Base-by-base conservation (phyloP, 2,888 invertebrate species). In the Aphidius colemani region DNA sequence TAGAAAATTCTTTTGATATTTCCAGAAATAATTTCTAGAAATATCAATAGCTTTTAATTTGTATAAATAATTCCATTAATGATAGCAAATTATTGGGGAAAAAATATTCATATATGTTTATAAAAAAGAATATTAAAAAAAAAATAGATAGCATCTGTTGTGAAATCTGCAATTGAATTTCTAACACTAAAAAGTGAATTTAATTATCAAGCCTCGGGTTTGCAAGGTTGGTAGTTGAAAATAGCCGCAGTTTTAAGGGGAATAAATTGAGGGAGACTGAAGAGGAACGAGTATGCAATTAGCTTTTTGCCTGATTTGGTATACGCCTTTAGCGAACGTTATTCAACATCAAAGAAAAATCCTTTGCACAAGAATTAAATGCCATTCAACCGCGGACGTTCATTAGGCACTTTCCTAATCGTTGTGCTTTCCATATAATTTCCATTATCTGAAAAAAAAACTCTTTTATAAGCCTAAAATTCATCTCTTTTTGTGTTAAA, bases 381-480 rank as follows among this genome's bases (percentile, higher is more conserved):
- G 76, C 74, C 77, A 75, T 77, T 79, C 75, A 78, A 70, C 67
- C 73, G 71, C 73, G 30, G 71, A 74, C 71, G 72, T 75, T 76
- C 74, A 75, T 75, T 74, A 75, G 74, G 67, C 69, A 71, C 58
- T 68, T 49, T 70, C 61, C 61, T 11, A 11, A 41, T 10, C 30
- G 9, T 7, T 30, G 3, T 49, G 30, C 40, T 59, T 43, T 53
- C 3, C 10, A n/a, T 53, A 13, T 18, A 18, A 40, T n/a, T 7
- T 18, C 1, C 30, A n/a, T 39, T 18, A 18, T 18, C 13, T 18
- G 2, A 18, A 18, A 18, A 18, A 18, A 18, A 18, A 1, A n/a
- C n/a, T n/a, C n/a, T 18, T 1, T 2, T 2, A 18, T 18, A 18
- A 2, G 13, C 13, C 13, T 18, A 18, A 18, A 18, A 18, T 18